Evolutionary conservation across 1,140 invertebrate genomes (phyloP), one percentile per base, ranked within the genome.

Genomic region (Leguminivora glycinivorella): DNA sequence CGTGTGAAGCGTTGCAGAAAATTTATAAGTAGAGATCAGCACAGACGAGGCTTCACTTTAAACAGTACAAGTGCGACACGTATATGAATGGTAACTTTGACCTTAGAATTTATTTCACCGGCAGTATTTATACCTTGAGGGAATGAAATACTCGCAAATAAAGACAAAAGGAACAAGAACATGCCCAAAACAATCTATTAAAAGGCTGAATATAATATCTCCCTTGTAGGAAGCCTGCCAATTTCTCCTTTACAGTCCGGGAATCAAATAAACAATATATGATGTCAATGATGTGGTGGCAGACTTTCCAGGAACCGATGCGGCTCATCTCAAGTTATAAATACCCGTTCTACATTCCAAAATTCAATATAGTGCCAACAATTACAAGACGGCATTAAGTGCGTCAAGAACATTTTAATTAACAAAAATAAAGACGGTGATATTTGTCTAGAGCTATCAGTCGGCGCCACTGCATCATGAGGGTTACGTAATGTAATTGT

Each of bases 341-440:
- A 79, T 84, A 83, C 71, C 72, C 68, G 83, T 68, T 78, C 79
- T 77, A 84, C 73, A 81, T 78, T 80, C 75, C 72, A 78, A 81
- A 83, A 80, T 77, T 75, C 73, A 78, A 80, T 81, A 80, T 77
- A 77, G 77, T 80, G 52, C 74, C 47, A 73, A 75, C 76, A 85
- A 85, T 87, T 84, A 81, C 71, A 76, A 78, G 80, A 73, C 67
- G 47, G 58, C 17, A 31, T 29, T 63, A 63, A 63, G 58, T 47
- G 69, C 68, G 29, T 60, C 73, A 77, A 80, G 75, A 82, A 77
- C 78, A 75, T 77, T 75, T 78, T 80, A 87, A 89, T 89, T 89
- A 85, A 86, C 74, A 82, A 84, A 86, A 86, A 83, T 82, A 82
- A 82, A 63, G 58, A 12, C 56, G 25, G 83, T 77, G 80, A 78